Conservation (phyloP, 2,888 invertebrate genomes). For the Plebejus melissa region DNA sequence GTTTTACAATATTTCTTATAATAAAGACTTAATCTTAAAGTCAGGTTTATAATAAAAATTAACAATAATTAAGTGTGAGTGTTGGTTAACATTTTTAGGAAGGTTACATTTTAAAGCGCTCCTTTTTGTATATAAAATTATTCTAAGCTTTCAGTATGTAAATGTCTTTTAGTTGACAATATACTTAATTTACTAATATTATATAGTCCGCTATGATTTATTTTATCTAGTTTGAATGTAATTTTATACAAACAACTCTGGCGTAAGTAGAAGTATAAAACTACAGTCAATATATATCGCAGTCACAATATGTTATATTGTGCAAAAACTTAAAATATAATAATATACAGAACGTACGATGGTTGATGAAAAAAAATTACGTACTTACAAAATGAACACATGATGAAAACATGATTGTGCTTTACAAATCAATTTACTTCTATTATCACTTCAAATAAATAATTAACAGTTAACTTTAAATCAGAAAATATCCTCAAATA, state of each 20-base stretch:
- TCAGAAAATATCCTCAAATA: slow-evolving; percentile 43
- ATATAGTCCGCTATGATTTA: slow-evolving; percentile 60
- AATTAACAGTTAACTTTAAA: slow-evolving; percentile 46
- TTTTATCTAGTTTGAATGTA: slow-evolving; percentile 50
- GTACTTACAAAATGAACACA: slow-evolving; percentile 51
- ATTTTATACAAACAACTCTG: slow-evolving; percentile 52
- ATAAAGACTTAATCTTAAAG: slow-evolving; percentile 70
- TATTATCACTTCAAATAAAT: slow-evolving; percentile 67
- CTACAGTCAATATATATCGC: slow-evolving; percentile 35
- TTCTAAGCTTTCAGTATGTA: slow-evolving; percentile 67
- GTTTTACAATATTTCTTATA: slow-evolving; percentile 69
- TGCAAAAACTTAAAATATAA: slow-evolving; percentile 53
- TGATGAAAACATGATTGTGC: slow-evolving; percentile 69
- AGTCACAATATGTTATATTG: slow-evolving; percentile 56
- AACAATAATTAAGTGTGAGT: slow-evolving; percentile 75
- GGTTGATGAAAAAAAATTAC: slow-evolving; percentile 26
- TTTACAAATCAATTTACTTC: slow-evolving; percentile 64
- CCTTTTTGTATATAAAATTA: slow-evolving; percentile 68
- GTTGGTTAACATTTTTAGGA: slow-evolving; percentile 74
- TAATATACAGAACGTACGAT: slow-evolving; percentile 63
- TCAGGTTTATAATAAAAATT: slow-evolving; percentile 73
- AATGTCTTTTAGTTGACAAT: slow-evolving; percentile 69
- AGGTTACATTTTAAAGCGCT: slow-evolving; percentile 75
- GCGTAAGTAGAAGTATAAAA: slow-evolving; percentile 51
- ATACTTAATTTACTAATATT: slow-evolving; percentile 65